These are phyloP conservation scores for Epinephelus fuscoguttatus DNA, from an alignment of 2,113 vertebrate genomes.

Conservation along the genomic window DNA sequence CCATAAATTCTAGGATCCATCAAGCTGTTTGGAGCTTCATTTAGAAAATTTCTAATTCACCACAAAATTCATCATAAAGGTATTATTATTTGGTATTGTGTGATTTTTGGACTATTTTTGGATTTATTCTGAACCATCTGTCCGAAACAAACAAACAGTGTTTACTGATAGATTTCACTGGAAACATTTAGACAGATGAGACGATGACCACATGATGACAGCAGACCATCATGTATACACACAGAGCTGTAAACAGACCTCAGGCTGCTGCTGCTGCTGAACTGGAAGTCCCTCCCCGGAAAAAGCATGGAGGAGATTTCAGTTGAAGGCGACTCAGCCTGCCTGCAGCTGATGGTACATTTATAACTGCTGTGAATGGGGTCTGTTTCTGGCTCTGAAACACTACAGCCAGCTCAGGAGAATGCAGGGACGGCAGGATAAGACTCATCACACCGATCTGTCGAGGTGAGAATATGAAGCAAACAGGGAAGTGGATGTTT, in stretches of 20 bases:
- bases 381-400: background rate
- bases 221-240: background rate
- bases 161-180: background rate
- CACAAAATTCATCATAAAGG: no score
- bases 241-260: background rate
- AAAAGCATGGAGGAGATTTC: constrained; percentile 67
- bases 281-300: constrained; percentile 83
- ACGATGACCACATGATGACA: background rate
- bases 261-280: background rate
- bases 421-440: background rate
- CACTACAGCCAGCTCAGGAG: background rate
- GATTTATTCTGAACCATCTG: background rate
- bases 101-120: no score
- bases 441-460: background rate
- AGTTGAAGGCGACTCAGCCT: constrained; percentile 10
- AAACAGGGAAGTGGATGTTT: constrained; percentile 30
- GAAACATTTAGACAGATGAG: background rate
- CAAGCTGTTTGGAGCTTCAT: background rate
- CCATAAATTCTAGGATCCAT: background rate
- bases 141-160: no score
- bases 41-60: background rate
- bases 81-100: no score
- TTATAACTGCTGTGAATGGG: background rate
- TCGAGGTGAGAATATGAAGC: constrained; percentile 50
- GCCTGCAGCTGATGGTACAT: background rate